Evolutionary conservation across 2,888 invertebrate species (phyloP).

Genomic region (Brenthis ino): DNA sequence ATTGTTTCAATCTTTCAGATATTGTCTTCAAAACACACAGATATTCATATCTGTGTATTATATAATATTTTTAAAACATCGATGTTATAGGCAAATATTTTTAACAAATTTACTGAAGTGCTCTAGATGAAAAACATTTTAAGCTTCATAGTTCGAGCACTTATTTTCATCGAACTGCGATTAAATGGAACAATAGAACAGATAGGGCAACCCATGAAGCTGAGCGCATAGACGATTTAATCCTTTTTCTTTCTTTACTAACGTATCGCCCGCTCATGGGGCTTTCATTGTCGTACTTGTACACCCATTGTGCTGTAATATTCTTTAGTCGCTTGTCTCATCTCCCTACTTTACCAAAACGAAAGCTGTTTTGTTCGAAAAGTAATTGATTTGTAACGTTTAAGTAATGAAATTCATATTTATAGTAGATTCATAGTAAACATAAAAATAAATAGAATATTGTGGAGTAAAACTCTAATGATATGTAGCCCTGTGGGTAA

Average conservation of each 20-base stretch:
- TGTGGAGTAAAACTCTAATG: too few relatives aligned
- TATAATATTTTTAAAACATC: too few relatives aligned
- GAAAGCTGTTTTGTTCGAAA: conserved; percentile 47
- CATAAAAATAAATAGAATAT: too few relatives aligned
- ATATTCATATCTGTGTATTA: too few relatives aligned
- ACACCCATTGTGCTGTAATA: conserved; percentile 59
- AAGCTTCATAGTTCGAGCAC: conserved; percentile 9
- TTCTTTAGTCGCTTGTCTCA: conserved; percentile 51
- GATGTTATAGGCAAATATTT: background rate
- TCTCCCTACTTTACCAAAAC: conserved; percentile 43
- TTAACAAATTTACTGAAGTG: background rate
- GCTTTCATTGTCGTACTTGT: conserved; percentile 55
- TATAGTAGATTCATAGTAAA: background rate
- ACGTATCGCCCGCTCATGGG: conserved; percentile 62
- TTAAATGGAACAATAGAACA: conserved; percentile 48
- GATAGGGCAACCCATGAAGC: conserved; percentile 45
- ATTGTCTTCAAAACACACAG: too few relatives aligned
- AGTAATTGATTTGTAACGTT: conserved; percentile 49
- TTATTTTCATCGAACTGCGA: conserved; percentile 25
- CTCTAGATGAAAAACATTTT: background rate
- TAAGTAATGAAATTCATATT: conserved; percentile 5
- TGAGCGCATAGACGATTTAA: conserved; percentile 50
- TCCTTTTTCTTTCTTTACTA: conserved; percentile 60
- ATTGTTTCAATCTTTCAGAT: too few relatives aligned
- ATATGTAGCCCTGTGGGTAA: too few relatives aligned